These are phyloP conservation scores for Telenomus remus DNA, from an alignment of 1,140 invertebrate species.

Conservation along the genomic window DNA sequence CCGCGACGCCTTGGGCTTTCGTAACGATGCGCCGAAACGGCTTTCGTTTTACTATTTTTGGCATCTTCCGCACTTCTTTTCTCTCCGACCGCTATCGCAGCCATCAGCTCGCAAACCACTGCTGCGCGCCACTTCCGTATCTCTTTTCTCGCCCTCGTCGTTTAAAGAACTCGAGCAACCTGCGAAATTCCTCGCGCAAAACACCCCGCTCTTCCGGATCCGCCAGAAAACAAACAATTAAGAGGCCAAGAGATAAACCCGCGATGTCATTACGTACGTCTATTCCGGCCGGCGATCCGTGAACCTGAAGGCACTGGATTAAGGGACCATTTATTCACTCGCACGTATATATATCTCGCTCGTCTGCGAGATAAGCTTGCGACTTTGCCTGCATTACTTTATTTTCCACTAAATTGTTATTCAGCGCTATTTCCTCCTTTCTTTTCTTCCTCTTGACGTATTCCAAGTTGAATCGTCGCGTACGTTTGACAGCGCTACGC, in stretches of 20 bases:
- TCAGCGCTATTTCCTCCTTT: constrained; percentile 3
- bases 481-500: not conserved
- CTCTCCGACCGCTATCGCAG: constrained; percentile 17
- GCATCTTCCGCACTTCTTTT: constrained; percentile 25
- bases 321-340: constrained; percentile 57
- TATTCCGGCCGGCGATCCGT: constrained; percentile 59
- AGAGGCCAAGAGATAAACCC: constrained; percentile 58
- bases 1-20: constrained; percentile 4
- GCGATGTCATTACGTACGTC: constrained; percentile 59
- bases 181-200: constrained; percentile 23
- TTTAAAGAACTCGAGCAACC: constrained; percentile 1
- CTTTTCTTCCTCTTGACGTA: constrained; percentile 6
- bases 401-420: constrained; percentile 34
- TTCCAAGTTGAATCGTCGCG: not conserved
- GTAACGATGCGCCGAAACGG: constrained; percentile 47
- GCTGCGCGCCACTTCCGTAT: constrained; percentile 17
- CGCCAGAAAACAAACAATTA: constrained; percentile 63
- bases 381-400: constrained; percentile 36
- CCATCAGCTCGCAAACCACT: constrained; percentile 13
- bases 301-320: constrained; percentile 62
- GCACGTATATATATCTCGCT: constrained; percentile 49
- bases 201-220: constrained; percentile 39
- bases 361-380: constrained; percentile 43
- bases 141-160: constrained; percentile 37
- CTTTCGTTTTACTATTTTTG: constrained; percentile 44